Evolutionary conservation across 2,797 vertebrate species (phyloP), one percentile per base, ranked within the genome.

Genomic region (Salmo trutta): DNA sequence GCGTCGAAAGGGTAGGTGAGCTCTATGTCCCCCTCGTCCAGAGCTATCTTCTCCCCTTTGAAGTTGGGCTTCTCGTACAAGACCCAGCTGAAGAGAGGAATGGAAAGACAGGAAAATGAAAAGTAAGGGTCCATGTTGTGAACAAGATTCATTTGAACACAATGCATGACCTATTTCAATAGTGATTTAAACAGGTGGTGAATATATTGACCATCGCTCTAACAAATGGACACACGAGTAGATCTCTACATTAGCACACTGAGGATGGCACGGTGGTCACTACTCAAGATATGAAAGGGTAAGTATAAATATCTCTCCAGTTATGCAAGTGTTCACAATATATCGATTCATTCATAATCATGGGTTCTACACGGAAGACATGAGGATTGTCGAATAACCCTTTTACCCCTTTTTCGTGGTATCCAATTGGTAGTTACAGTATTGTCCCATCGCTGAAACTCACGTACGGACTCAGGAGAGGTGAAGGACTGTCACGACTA

Each of bases 41-140:
- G 86, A 59, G 96, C 95, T 0, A 96, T 81, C 89, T 96, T 98
- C 88, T 90, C 95, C 73, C 98, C 98, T n/a, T 91, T 96, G 54
- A 96, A 99, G 80, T 94, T 88, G 0, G 97, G 96, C 81, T 96
- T 95, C 91, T 99, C 96, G 0, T 98, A 99, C 51, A 98, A 89
- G 80, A 98, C 91, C 98, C 98, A 99, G 52, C 98, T 99, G 76
- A 3, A 74, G 16, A 54, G 65, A 14, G 2, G 10, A 19, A 52
- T 4, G 19, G 15, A 1, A 64, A 29, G 7, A 27, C 21, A 54
- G 31, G 19, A n/a, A 8, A n/a, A 21, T 21, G 3, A 62, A 6
- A 10, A 7, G 56, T 59, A 29, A 66, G 12, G 27, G 2, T 47
- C 41, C 41, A 47, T 47, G 41, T 10, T 47, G 2, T 3, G 10